phyloP scores from a whole-genome alignment of 2,113 vertebrate genomes.

The Sisor rabdophorus region DNA sequence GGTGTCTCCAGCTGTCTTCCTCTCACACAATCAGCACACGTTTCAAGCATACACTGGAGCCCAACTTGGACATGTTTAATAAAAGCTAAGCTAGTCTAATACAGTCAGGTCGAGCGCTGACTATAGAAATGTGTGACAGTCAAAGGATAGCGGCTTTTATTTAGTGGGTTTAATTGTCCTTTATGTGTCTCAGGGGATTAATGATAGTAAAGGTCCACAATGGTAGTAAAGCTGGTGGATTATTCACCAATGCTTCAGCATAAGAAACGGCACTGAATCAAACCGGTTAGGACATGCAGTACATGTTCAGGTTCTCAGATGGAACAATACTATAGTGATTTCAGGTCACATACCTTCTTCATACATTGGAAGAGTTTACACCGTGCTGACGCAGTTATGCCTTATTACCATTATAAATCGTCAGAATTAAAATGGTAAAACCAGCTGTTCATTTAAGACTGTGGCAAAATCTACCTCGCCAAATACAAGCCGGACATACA shows the following conservation, averaged over 20 bases:
- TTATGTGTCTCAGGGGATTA: constrained; percentile 1
- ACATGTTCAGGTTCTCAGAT: neutral
- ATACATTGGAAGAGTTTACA: neutral
- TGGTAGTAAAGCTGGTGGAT: neutral
- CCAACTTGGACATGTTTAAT: neutral
- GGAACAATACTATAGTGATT: neutral
- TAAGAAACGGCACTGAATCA: neutral
- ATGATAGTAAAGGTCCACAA: no score
- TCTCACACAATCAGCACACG: neutral
- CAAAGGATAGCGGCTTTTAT: constrained; percentile 7
- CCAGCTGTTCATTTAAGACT: neutral
- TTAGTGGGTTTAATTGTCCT: constrained; percentile 13
- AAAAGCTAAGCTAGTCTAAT: constrained; percentile 12
- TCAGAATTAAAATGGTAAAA: neutral
- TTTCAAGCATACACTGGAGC: neutral
- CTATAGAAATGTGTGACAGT: neutral
- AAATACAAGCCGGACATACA: neutral
- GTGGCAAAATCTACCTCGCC: neutral
- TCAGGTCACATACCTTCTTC: neutral
- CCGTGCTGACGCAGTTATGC: neutral
- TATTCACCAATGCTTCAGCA: neutral
- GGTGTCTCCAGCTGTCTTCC: constrained; percentile 1
- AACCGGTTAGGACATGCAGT: neutral
- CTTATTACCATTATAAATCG: neutral
- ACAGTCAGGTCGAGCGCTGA: neutral